Evolutionary conservation across 2,888 invertebrate species (phyloP).

Genomic region (Artemia sp.): DNA sequence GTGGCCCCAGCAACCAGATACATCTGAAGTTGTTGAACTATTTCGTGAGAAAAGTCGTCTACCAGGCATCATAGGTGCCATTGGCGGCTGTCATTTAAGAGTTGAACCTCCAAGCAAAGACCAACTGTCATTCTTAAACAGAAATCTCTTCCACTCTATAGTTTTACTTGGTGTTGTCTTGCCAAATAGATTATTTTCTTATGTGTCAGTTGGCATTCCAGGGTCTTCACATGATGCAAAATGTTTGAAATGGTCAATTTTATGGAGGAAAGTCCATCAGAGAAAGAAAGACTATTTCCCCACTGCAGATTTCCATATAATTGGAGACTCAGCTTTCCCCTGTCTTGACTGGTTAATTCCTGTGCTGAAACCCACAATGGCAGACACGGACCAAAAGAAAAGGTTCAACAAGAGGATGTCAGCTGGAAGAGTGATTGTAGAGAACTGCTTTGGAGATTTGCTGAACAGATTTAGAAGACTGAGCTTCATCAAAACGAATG

Average conservation of each 20-base stretch:
- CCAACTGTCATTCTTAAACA: too few relatives aligned
- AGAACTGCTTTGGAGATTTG: neutral
- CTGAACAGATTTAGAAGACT: too few relatives aligned
- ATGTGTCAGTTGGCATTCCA: too few relatives aligned
- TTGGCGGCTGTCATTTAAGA: too few relatives aligned
- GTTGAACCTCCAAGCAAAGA: too few relatives aligned
- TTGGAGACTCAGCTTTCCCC: slow-evolving; percentile 1
- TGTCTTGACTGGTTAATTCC: neutral
- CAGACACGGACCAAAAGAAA: neutral
- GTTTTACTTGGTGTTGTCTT: neutral
- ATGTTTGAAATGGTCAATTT: neutral
- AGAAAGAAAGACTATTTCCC: neutral
- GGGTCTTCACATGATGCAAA: too few relatives aligned
- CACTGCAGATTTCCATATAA: neutral
- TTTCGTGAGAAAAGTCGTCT: too few relatives aligned
- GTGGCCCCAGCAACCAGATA: too few relatives aligned
- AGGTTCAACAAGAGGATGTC: neutral
- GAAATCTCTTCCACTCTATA: neutral
- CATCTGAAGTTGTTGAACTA: too few relatives aligned
- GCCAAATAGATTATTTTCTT: neutral
- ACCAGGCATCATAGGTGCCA: too few relatives aligned
- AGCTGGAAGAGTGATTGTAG: neutral
- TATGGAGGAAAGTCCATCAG: neutral
- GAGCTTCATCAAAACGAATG: too few relatives aligned
- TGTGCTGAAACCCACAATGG: neutral